Evolutionary conservation across 2,113 vertebrate genomes (phyloP).

Genomic region (Pyxicephalus adspersus): DNA sequence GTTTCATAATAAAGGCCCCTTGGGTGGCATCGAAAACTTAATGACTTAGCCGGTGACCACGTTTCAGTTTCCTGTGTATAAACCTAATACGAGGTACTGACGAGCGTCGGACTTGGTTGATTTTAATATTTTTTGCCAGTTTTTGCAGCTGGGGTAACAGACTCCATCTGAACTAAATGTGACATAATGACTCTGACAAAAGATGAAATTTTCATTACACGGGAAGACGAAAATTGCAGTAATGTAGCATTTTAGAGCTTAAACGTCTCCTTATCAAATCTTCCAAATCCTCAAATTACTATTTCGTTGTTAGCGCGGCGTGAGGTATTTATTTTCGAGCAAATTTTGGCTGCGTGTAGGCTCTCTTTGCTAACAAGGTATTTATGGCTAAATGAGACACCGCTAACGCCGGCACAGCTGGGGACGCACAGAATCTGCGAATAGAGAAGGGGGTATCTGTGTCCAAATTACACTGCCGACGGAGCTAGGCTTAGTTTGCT

Average conservation of each 20-base stretch:
- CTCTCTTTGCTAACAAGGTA: conserved; percentile 52
- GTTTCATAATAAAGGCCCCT: conserved; percentile 2
- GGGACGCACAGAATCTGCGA: conserved; percentile 49
- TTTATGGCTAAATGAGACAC: conserved; percentile 54
- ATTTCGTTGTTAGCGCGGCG: conserved; percentile 56
- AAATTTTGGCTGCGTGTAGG: conserved; percentile 48
- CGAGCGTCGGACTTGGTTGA: conserved; percentile 40
- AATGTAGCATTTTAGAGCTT: conserved; percentile 46
- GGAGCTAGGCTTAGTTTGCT: conserved; percentile 22
- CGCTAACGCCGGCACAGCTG: conserved; percentile 51
- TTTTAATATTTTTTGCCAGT: conserved; percentile 49
- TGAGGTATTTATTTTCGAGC: conserved; percentile 57
- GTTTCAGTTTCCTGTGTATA: conserved; percentile 8
- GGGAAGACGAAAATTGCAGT: conserved; percentile 54
- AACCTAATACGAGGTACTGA: conserved; percentile 12
- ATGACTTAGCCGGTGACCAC: background rate
- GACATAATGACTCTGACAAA: conserved; percentile 56
- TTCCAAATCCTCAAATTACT: conserved; percentile 59
- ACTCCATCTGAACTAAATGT: conserved; percentile 35
- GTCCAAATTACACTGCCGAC: conserved; percentile 14
- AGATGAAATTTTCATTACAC: conserved; percentile 53
- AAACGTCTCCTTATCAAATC: conserved; percentile 59
- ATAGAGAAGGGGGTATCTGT: conserved; percentile 33
- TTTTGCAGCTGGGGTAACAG: conserved; percentile 34
- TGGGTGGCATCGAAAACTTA: background rate